phyloP scores from a whole-genome alignment of 1,140 invertebrate species.

The Carposina sasakii region DNA sequence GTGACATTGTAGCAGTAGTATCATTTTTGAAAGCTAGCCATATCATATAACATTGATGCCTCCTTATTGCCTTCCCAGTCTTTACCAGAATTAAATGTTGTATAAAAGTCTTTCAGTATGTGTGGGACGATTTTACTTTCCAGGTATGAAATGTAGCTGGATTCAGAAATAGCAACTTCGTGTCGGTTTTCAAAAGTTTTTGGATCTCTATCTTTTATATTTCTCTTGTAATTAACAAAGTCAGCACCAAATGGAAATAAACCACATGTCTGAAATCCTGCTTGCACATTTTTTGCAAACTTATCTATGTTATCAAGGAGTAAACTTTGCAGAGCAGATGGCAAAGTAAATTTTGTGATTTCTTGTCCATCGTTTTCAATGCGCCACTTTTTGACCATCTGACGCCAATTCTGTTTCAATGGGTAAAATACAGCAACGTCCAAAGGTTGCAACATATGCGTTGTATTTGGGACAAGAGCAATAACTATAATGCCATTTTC shows the following conservation, averaged over 20 bases:
- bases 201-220: background rate
- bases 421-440: slow-evolving; percentile 46
- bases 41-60: too few relatives aligned
- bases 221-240: slow-evolving; percentile 9
- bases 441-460: slow-evolving; percentile 51
- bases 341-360: slow-evolving; percentile 32
- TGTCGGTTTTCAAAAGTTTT: background rate
- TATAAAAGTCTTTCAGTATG: too few relatives aligned
- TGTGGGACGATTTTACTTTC: too few relatives aligned
- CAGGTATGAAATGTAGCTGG: too few relatives aligned
- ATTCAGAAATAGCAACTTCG: background rate
- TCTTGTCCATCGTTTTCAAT: slow-evolving; percentile 15
- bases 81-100: too few relatives aligned
- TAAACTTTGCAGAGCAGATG: slow-evolving; percentile 23
- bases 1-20: too few relatives aligned
- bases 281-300: slow-evolving; percentile 5
- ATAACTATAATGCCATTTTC: slow-evolving; percentile 46
- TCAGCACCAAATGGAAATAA: slow-evolving; percentile 4
- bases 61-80: too few relatives aligned
- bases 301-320: slow-evolving; percentile 9
- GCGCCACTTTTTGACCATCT: background rate
- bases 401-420: background rate
- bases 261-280: slow-evolving; percentile 11
- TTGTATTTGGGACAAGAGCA: slow-evolving; percentile 46
- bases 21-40: too few relatives aligned